A percentile compares a stretch with the other conserved stretches of the same genome.
These are phyloP conservation scores for human DNA, from an alignment of 2,113 vertebrate species.

Conservation along the genomic window GRCh38 chr14:25895001-25895500, in stretches of 20 bases:
- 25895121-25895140: no score
- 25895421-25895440: slow-evolving; percentile 56
- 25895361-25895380: slow-evolving; percentile 9
- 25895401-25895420: slow-evolving; percentile 39
- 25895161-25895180: not conserved
- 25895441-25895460: slow-evolving; percentile 58
- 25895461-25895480: slow-evolving; percentile 17
- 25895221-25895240: not conserved
- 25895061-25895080: no score
- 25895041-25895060: no score
- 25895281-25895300: not conserved
- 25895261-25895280: not conserved
- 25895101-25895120: no score
- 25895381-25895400: slow-evolving; percentile 33
- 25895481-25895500: slow-evolving; percentile 70
- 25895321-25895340: not conserved
- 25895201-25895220: not conserved
- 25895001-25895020: no score
- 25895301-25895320: not conserved
- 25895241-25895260: slow-evolving; percentile 6
- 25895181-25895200: not conserved
- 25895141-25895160: not conserved
- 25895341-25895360: slow-evolving; percentile 31
- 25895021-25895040: no score
- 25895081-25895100: no score